Evolutionary conservation across 2,113 vertebrate species (phyloP), one percentile per base, ranked within the genome.

Genomic region (Halichoerus grypus): DNA sequence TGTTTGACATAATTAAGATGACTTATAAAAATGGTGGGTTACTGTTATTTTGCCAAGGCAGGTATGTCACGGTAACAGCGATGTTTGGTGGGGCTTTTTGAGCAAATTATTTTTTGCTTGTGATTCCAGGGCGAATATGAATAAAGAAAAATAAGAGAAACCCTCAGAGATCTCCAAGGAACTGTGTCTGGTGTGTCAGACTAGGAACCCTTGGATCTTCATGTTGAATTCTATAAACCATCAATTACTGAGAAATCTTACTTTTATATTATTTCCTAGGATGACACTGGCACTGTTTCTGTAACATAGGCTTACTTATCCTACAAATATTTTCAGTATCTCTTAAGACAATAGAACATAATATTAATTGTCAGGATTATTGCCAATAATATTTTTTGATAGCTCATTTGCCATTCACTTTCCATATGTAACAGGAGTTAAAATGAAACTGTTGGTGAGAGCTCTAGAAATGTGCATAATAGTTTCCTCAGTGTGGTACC

Each of bases 1-100:
- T 86, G 7, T 76, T 69, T 92, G 65, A 81, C 96, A 49, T 4
- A 94, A 95, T 83, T 63, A 90, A 95, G 9, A 77, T 95, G 90
- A 57, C 15, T 71, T 95, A 85, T 85, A 90, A 82, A 92, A 94
- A 80, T 57, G 8, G 39, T 80, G 42, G 39, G 28, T 88, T 65
- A 28, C 59, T 72, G 6, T 61, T 88, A 82, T 69, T 87, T 79
- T 94, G 63, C 28, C 19, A 91, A 84, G 4, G 21, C 15, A 63
- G 1, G 22, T 36, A 53, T 42, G 21, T 55, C 53, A 49, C 63
- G 26, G 21, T 74, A 22, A 49, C 26, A 28, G 49, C 69, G 7
- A 51, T 39, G 11, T 15, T n/a, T 88, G 7, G 11, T 80, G 49
- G 5, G 71, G 3, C 14, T 88, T 90, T 59, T 63, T 79, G 22